phyloP scores from a whole-genome alignment of 2,113 vertebrate genomes.

The Lethenteron reissneri region DNA sequence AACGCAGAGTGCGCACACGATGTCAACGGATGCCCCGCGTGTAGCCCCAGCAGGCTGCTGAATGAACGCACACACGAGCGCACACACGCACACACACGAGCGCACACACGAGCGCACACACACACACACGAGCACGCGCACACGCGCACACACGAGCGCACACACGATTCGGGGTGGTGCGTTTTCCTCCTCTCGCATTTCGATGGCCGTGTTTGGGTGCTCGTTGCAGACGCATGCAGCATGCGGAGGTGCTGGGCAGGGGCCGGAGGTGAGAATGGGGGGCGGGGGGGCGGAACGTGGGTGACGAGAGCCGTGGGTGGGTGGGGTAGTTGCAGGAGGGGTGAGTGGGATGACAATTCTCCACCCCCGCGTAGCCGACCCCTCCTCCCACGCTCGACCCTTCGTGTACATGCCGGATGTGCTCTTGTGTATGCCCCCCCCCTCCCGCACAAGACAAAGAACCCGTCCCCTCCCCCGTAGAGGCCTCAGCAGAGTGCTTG shows the following conservation, averaged over 20 bases:
- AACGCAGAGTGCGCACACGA: too few species aligned
- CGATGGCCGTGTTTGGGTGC: background rate
- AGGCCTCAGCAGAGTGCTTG: background rate
- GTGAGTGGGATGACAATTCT: background rate
- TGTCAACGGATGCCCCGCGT: too few species aligned
- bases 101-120: background rate
- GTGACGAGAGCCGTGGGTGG: background rate
- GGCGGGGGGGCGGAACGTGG: background rate
- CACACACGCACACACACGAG: background rate
- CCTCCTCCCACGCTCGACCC: background rate
- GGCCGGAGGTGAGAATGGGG: background rate
- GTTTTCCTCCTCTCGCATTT: background rate
- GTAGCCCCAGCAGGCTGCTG: too few species aligned
- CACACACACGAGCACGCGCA: background rate
- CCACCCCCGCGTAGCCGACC: background rate
- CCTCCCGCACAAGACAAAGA: background rate
- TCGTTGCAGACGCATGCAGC: background rate
- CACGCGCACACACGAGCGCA: background rate
- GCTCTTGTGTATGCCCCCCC: background rate
- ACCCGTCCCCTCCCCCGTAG: background rate
- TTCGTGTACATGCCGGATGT: conserved; percentile 2
- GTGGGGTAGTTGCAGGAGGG: background rate
- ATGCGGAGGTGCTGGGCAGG: background rate
- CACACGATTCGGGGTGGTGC: background rate
- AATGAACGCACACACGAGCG: background rate